Evolutionary conservation across 2,797 vertebrate species (phyloP).

Genomic region (Pteropus rufus): DNA sequence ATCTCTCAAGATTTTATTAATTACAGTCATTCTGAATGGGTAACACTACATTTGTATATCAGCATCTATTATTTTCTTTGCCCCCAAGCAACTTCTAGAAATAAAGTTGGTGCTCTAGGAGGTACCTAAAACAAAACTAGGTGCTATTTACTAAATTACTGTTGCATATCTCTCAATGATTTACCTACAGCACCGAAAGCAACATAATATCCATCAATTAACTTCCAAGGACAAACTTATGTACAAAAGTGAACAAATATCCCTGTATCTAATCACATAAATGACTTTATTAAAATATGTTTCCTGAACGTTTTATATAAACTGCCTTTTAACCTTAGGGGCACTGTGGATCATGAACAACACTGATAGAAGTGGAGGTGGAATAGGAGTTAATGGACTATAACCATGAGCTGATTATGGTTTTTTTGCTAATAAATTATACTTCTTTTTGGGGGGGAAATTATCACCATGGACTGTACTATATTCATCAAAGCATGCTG

Average conservation of each 20-base stretch:
- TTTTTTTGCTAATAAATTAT: conserved; percentile 13
- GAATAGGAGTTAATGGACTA: neutral
- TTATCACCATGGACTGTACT: neutral
- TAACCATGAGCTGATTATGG: neutral
- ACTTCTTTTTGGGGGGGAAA: neutral
- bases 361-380: neutral
- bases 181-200: neutral
- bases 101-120: neutral
- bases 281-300: neutral
- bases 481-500: neutral
- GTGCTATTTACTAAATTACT: conserved; percentile 34
- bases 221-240: conserved; percentile 13
- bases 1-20: conserved; percentile 53
- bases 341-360: neutral
- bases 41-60: conserved; percentile 13
- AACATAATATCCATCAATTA: neutral
- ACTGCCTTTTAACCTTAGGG: neutral
- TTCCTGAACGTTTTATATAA: neutral
- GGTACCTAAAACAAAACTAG: conserved; percentile 21
- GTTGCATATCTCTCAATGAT: neutral
- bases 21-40: conserved; percentile 11
- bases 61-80: conserved; percentile 37
- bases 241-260: neutral
- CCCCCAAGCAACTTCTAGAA: conserved; percentile 40
- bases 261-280: neutral